Base-by-base conservation (phyloP, 2,113 vertebrate species). In the Nycticorax nycticorax region DNA sequence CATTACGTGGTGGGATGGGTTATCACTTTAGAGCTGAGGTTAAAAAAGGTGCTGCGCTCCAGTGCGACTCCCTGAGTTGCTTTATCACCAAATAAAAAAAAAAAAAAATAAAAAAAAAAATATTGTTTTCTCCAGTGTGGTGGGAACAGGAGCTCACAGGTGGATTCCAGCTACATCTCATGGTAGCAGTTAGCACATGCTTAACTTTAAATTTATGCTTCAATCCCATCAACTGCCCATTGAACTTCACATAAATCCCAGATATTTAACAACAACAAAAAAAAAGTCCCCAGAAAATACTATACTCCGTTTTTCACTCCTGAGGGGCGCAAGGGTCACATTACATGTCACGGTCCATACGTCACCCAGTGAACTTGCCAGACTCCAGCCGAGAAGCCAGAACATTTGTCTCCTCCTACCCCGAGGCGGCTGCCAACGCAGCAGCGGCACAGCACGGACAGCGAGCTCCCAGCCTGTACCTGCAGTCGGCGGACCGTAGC, bases 31-130 rank as follows among this genome's bases (percentile, higher is more conserved):
- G 33, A 88, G 52, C n/a, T 28, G 39, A 72, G 9, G 33, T 88
- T 67, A 72, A 85, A 56, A 62, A 37, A 62, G 33, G 26, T 6
- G 6, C 69, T 62, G 52, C 0, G 0, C 22, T 45, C 57, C 66
- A 47, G 41, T 13, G 22, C 35, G 57, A 60, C 45, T 76, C 56
- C 9, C 9, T 0, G 1, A 57, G 63, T n/a, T 53, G 35, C 59
- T 86, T 76, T 86, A 77, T 52, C 91, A 93, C 59, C 55, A 95
- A 85, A 92, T 73, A 64, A 67, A 88, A 87, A 79, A 74, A 63
- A 69, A 4, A 75, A 79, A 69, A 4, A 75, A n/a, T n/a, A 79
- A 75, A 14, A 64, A 67, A 88, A 87, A 79, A 74, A 63, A 66
- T 4, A 71, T 78, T 92, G 62, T 78, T 75, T 92, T 64, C 74